These are phyloP conservation scores for Galeruca laticollis DNA, from an alignment of 2,888 invertebrate genomes.

Conservation along the genomic window DNA sequence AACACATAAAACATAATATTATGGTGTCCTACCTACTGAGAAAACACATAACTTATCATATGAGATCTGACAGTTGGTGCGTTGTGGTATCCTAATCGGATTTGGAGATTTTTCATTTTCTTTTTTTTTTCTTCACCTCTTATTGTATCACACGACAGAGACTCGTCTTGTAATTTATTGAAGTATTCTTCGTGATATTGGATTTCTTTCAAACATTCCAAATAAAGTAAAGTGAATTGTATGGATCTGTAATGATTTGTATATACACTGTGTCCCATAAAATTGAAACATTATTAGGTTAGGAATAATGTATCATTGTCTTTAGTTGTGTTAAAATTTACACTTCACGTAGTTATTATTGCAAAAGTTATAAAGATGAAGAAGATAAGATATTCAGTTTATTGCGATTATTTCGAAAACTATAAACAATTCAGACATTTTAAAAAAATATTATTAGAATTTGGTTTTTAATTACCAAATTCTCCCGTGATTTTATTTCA, in stretches of 20 bases:
- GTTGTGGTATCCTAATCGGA: slow-evolving; percentile 48
- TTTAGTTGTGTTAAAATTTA: no score
- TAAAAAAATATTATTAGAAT: no score
- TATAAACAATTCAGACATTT: no score
- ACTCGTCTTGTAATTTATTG: slow-evolving; percentile 48
- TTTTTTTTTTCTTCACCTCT: no score
- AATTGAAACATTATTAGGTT: no score
- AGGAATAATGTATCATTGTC: no score
- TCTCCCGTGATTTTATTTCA: no score
- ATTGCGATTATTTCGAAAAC: no score
- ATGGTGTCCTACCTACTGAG: slow-evolving; percentile 50
- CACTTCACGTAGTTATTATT: no score
- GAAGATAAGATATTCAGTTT: no score
- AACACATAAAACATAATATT: slow-evolving; percentile 1
- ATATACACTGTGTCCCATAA: not conserved
- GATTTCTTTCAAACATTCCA: slow-evolving; percentile 13
- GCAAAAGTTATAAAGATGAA: no score
- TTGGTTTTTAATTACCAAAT: no score
- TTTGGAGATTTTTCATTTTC: slow-evolving; percentile 44
- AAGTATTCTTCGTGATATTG: slow-evolving; percentile 45
- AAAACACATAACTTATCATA: slow-evolving; percentile 56
- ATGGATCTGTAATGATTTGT: not conserved
- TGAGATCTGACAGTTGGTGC: slow-evolving; percentile 39
- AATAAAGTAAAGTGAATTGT: not conserved
- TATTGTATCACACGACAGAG: slow-evolving; percentile 11